Evolutionary conservation across 37 sponge, comb jelly and placozoan genomes (phyloP).

Genomic region (Beroe ovata): DNA sequence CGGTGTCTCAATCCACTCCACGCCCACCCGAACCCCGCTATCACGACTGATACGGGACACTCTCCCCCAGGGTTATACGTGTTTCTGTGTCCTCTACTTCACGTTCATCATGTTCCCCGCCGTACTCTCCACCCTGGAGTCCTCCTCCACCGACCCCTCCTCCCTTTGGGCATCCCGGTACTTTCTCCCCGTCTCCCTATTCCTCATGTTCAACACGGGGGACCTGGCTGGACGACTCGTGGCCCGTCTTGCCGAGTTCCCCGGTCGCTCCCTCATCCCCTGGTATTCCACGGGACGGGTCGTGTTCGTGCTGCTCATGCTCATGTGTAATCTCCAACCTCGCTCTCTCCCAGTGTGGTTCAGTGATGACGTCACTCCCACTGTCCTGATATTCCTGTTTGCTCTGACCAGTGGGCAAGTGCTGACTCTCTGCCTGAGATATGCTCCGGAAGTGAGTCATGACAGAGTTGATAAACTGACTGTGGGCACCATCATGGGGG

Average conservation of each 20-base stretch:
- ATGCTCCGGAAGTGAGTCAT: constrained; percentile 12
- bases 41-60: background rate
- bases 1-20: background rate
- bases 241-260: constrained; percentile 20
- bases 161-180: constrained; percentile 39
- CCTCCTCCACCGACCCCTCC: background rate
- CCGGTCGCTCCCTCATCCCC: constrained; percentile 32
- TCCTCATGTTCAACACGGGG: constrained; percentile 45
- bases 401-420: constrained; percentile 15
- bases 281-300: constrained; percentile 48
- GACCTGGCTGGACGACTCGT: constrained; percentile 16
- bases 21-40: background rate
- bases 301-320: background rate
- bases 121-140: constrained; percentile 37
- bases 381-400: constrained; percentile 31
- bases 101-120: constrained; percentile 60
- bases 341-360: constrained; percentile 62
- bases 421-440: constrained; percentile 41
- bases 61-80: background rate
- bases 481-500: constrained; percentile 42
- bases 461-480: constrained; percentile 19
- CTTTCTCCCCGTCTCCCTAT: constrained; percentile 35
- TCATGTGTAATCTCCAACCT: constrained; percentile 66
- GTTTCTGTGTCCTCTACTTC: constrained; percentile 26
- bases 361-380: background rate